phyloP scores from a whole-genome alignment of 2,113 vertebrate genomes.

The Calyptomena viridis region DNA sequence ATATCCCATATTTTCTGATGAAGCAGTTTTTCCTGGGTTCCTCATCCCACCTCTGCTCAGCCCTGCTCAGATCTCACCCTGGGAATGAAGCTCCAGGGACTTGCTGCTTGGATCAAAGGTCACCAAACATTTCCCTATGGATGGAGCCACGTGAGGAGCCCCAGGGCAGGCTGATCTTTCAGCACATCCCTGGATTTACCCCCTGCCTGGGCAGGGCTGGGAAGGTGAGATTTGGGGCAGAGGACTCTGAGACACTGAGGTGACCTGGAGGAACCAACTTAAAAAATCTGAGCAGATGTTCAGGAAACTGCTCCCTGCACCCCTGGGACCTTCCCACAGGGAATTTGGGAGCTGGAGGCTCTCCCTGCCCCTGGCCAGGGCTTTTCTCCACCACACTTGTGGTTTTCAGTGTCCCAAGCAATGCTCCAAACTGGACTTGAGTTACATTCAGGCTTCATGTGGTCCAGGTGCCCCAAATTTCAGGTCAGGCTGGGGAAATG shows the following conservation, averaged over 20 bases:
- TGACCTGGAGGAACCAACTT: not conserved
- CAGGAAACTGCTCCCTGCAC: not conserved
- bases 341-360: not conserved
- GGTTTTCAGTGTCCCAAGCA: not conserved
- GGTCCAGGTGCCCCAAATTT: not conserved
- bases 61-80: not conserved
- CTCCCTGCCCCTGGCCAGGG: not conserved
- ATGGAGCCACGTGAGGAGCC: fast-evolving
- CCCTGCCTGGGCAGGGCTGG: not conserved
- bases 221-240: not conserved
- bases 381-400: not conserved
- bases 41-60: not conserved
- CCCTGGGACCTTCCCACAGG: not conserved
- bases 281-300: not conserved
- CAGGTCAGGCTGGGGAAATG: not conserved
- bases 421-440: not conserved
- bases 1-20: fast-evolving
- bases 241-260: not conserved
- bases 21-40: not conserved
- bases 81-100: not conserved
- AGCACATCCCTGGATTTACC: not conserved
- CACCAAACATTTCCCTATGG: not conserved
- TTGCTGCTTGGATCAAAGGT: not conserved
- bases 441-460: fast-evolving
- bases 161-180: fast-evolving